These are phyloP conservation scores for Camponotus pennsylvanicus DNA, from an alignment of 1,140 invertebrate genomes.

Conservation along the genomic window DNA sequence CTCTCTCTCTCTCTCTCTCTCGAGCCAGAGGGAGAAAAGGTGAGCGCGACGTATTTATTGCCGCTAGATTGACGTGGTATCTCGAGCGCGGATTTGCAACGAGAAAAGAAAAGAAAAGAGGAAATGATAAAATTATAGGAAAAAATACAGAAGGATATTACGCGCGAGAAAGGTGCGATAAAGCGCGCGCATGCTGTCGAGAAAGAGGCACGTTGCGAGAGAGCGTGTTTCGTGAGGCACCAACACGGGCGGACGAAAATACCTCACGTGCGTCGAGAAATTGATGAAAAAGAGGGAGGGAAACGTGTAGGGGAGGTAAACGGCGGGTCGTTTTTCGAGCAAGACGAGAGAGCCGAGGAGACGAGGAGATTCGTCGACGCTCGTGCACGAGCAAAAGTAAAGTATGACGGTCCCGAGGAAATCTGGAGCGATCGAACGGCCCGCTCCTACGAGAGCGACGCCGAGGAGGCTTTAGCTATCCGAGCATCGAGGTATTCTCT, in stretches of 20 bases:
- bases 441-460: conserved; percentile 23
- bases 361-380: conserved; percentile 50
- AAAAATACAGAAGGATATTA: too few species aligned
- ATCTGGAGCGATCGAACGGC: conserved; percentile 44
- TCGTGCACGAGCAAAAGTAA: conserved; percentile 59
- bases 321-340: conserved; percentile 61
- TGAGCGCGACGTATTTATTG: too few species aligned
- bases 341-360: conserved; percentile 56
- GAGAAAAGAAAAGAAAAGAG: background rate
- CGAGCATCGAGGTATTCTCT: conserved; percentile 42
- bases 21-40: background rate
- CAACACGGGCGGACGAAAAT: conserved; percentile 71
- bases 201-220: conserved; percentile 34
- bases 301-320: conserved; percentile 49
- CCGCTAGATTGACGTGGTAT: background rate
- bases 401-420: conserved; percentile 43
- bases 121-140: background rate
- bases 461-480: conserved; percentile 13
- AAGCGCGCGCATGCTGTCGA: conserved; percentile 3
- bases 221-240: conserved; percentile 74
- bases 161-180: conserved; percentile 19
- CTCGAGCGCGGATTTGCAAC: background rate
- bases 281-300: conserved; percentile 20
- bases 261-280: conserved; percentile 73
- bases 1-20: background rate